A percentile compares a stretch with the other conserved stretches of the same genome.
Evolutionary conservation across 1,140 invertebrate species (phyloP).

Genomic region (Thaumatotibia leucotreta): DNA sequence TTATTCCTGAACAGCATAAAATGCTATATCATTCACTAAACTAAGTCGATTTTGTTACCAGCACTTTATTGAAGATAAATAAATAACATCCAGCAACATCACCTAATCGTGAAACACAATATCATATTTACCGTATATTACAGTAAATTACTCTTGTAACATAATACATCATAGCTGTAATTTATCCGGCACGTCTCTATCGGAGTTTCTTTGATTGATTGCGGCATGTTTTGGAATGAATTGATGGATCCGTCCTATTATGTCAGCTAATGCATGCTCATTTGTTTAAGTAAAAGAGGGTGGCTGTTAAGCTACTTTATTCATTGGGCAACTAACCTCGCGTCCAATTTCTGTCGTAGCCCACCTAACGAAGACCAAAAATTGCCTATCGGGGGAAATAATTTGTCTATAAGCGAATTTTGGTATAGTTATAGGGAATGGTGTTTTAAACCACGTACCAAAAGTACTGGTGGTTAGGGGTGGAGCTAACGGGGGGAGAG

Average conservation of each 20-base stretch:
- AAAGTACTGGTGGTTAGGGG: too few species aligned
- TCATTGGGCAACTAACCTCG: not conserved
- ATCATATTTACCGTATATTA: not conserved
- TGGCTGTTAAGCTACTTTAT: not conserved
- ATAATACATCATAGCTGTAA: constrained; percentile 2
- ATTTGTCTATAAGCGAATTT: too few species aligned
- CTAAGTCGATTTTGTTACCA: not conserved
- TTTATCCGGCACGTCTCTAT: not conserved
- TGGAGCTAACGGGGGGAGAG: too few species aligned
- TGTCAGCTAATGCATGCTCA: constrained; percentile 6
- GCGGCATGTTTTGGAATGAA: constrained; percentile 5
- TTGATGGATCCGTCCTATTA: constrained; percentile 7
- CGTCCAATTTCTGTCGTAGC: not conserved
- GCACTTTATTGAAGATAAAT: not conserved
- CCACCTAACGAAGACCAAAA: too few species aligned
- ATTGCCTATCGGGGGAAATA: too few species aligned
- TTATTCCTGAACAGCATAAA: not conserved
- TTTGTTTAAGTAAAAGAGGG: not conserved
- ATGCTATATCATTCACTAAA: not conserved
- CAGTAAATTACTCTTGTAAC: not conserved
- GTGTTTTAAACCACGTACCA: too few species aligned
- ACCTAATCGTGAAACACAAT: not conserved
- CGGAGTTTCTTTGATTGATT: constrained; percentile 7
- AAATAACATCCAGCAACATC: not conserved
- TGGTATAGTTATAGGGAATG: too few species aligned